Evolutionary conservation across 1,140 invertebrate genomes (phyloP).

Genomic region (Cataglyphis hispanica): DNA sequence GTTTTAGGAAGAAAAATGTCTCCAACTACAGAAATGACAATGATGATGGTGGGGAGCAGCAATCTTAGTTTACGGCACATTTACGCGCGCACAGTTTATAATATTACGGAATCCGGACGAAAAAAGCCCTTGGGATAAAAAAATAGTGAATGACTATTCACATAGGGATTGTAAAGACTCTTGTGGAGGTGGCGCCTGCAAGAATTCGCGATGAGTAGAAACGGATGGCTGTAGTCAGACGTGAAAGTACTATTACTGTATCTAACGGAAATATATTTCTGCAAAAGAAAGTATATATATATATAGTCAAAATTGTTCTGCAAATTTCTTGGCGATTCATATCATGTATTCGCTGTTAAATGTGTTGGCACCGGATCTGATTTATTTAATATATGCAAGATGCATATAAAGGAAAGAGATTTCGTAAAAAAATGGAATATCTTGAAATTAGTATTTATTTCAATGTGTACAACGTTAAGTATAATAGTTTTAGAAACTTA

Average conservation of each 20-base stretch:
- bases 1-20: constrained; percentile 57
- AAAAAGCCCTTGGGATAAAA: constrained; percentile 34
- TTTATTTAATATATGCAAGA: constrained; percentile 31
- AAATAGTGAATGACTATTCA: constrained; percentile 22
- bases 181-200: constrained; percentile 24
- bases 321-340: constrained; percentile 5
- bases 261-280: constrained; percentile 7
- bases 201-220: constrained; percentile 39
- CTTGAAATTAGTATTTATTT: not conserved
- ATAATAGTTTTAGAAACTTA: not conserved
- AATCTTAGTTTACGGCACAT: constrained; percentile 61
- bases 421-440: constrained; percentile 8
- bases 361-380: constrained; percentile 6
- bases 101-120: constrained; percentile 54
- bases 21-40: not conserved
- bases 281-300: not conserved
- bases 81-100: constrained; percentile 58
- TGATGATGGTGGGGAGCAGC: constrained; percentile 27
- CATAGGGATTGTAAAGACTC: constrained; percentile 19
- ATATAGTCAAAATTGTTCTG: constrained; percentile 13
- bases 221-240: constrained; percentile 50
- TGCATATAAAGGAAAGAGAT: constrained; percentile 1
- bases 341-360: constrained; percentile 11
- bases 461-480: not conserved
- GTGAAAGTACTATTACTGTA: not conserved